Evolutionary conservation across 2,888 invertebrate species (phyloP).

Genomic region (Pyrrhopygopsis socrates): DNA sequence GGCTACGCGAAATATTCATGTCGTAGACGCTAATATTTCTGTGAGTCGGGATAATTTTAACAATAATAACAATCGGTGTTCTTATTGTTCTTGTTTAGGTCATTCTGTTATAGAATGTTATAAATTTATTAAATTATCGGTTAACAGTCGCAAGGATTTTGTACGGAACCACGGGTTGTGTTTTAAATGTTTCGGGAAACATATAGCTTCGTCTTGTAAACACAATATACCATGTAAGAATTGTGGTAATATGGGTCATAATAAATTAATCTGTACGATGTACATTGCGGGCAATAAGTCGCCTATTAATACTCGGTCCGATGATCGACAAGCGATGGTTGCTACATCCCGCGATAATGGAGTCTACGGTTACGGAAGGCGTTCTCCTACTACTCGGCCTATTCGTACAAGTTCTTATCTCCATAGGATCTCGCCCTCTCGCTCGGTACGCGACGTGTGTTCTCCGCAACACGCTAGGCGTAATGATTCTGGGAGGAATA

Average conservation of each 20-base stretch:
- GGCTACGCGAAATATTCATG: not conserved
- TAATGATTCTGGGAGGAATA: not conserved
- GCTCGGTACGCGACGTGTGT: not conserved
- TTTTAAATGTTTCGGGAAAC: not conserved
- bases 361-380: not conserved
- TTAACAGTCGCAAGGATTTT: not conserved
- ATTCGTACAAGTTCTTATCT: not conserved
- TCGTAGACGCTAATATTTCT: not conserved
- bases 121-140: not conserved
- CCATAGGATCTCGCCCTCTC: not conserved
- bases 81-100: not conserved
- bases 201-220: not conserved
- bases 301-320: not conserved
- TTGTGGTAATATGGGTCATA: not conserved
- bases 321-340: not conserved
- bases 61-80: not conserved
- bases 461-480: not conserved
- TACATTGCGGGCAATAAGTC: not conserved
- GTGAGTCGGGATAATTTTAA: not conserved
- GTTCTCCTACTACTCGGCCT: not conserved
- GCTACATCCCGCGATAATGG: not conserved
- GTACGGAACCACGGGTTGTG: not conserved
- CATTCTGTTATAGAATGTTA: not conserved
- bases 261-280: not conserved
- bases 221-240: not conserved